Percentiles rank a stretch among this genome's conserved stretches.
Conservation (phyloP, 2,797 vertebrate genomes). For the Poeciliopsis gracilis region DNA sequence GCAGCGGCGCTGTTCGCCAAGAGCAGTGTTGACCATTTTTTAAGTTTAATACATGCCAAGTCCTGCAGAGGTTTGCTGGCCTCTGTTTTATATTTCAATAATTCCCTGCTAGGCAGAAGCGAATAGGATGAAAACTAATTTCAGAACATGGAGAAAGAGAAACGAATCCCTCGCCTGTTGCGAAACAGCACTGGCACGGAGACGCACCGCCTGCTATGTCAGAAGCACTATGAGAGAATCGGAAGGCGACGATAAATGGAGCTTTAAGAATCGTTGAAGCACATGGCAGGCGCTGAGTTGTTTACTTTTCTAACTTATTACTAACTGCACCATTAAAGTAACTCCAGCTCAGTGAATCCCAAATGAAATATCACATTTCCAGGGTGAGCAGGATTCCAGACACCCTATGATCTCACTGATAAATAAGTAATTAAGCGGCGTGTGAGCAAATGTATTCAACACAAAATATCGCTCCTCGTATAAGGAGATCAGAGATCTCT, state of each 20-base stretch:
- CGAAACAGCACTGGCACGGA: conserved; percentile 5
- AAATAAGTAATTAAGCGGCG: conserved; percentile 45
- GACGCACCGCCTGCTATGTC: neutral
- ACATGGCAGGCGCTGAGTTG: conserved; percentile 39
- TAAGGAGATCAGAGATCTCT: conserved; percentile 17
- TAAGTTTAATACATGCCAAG: conserved; percentile 12
- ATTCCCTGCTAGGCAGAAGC: conserved; percentile 23
- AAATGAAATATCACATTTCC: conserved; percentile 38
- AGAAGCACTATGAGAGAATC: conserved; percentile 22
- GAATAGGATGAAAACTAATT: conserved; percentile 27
- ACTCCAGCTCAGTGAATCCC: conserved; percentile 32
- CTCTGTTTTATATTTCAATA: conserved; percentile 24
- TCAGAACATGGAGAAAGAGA: conserved; percentile 17
- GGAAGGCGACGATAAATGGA: conserved; percentile 23
- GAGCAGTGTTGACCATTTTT: conserved; percentile 33
- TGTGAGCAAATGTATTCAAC: conserved; percentile 24
- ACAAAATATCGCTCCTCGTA: conserved; percentile 9
- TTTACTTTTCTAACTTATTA: conserved; percentile 52
- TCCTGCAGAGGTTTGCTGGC: conserved; percentile 40
- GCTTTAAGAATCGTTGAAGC: conserved; percentile 13
- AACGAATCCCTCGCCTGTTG: conserved; percentile 17
- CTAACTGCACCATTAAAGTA: conserved; percentile 48
- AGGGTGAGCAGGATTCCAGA: conserved; percentile 34
- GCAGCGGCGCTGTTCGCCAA: conserved; percentile 17
- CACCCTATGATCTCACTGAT: conserved; percentile 32